Conservation (phyloP, 2,797 vertebrate species). For the Rhinoraja longicauda region DNA sequence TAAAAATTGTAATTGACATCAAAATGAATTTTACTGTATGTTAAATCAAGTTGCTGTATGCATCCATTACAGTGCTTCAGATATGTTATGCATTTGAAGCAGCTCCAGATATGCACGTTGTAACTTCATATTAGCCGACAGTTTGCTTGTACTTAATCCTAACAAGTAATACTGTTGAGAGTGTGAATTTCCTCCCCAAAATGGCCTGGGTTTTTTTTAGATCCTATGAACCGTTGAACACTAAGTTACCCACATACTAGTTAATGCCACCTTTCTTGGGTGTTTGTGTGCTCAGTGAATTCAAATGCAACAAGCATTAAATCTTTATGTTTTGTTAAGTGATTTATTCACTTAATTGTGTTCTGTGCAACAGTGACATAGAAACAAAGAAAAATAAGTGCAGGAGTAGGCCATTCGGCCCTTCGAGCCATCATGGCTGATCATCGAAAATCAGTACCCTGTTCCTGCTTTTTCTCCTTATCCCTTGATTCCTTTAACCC, state of each 20-base stretch:
- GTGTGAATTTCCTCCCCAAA: neutral
- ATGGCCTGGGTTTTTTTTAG: neutral
- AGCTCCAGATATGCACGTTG: neutral
- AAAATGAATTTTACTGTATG: neutral
- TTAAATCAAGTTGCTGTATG: neutral
- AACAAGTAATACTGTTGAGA: neutral
- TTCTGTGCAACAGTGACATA: neutral
- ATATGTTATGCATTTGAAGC: neutral
- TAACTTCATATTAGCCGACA: neutral
- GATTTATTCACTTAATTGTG: neutral
- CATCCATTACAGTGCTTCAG: neutral
- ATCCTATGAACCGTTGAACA: neutral
- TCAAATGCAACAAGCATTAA: neutral
- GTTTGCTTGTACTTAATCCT: neutral
- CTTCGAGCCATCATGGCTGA: too few species aligned
- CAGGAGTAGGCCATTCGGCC: too few species aligned
- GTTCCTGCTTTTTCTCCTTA: too few species aligned
- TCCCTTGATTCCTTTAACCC: too few species aligned
- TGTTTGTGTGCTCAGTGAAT: neutral
- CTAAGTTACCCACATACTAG: neutral
- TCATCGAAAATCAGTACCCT: too few species aligned
- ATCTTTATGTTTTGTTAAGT: neutral
- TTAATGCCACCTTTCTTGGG: neutral
- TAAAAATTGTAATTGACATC: neutral
- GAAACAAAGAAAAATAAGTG: too few species aligned